Evolutionary conservation across 2,888 invertebrate species (phyloP), one percentile per base, ranked within the genome.

Genomic region (Chrysotoxum bicinctum): DNA sequence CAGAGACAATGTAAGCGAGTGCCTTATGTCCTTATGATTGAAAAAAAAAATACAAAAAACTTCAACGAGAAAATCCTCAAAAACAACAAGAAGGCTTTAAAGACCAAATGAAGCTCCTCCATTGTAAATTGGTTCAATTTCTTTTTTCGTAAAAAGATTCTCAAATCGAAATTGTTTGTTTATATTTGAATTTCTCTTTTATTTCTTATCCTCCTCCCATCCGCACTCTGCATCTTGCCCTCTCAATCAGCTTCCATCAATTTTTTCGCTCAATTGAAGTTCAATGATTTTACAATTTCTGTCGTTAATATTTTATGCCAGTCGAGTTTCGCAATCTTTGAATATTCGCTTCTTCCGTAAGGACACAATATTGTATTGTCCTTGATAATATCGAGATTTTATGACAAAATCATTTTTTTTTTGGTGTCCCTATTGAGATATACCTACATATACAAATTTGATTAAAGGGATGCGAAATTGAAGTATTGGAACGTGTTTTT

Each of bases 401-500:
- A 76, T 72, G 80, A 72, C 62, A 37, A 76, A 68, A 72, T 72
- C 75, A 75, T 45, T 4, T 26, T 8, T 43, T 43, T 68, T 72
- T 54, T 54, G 0, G 4, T 40, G 0, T 16, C 16, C 1, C 7
- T 32, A 4, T 35, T 56, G 3, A 26, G 26, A 26, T 35, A 12
- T 23, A 7, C 7, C 60, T 37, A 30, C 35, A 64, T 72, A 85
- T 73, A 76, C 62, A 76, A 72, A 76, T 80, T 85, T 85, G 84
- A 85, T 85, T 76, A 76, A 50, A 76, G 26, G 64, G 69, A 73
- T 73, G 81, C 50, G n/a, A 76, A 56, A 69, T 56, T 73, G 76
- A 85, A 77, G 85, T 85, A 85, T 85, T 85, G 81, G 58, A 73
- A 85, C 80, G 85, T 81, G 85, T 81, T 81, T 81, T 77, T n/a